Percentiles rank a stretch among this genome's conserved stretches.
phyloP scores from a whole-genome alignment of 2,797 vertebrate genomes.

The Enteromius paludinosus region DNA sequence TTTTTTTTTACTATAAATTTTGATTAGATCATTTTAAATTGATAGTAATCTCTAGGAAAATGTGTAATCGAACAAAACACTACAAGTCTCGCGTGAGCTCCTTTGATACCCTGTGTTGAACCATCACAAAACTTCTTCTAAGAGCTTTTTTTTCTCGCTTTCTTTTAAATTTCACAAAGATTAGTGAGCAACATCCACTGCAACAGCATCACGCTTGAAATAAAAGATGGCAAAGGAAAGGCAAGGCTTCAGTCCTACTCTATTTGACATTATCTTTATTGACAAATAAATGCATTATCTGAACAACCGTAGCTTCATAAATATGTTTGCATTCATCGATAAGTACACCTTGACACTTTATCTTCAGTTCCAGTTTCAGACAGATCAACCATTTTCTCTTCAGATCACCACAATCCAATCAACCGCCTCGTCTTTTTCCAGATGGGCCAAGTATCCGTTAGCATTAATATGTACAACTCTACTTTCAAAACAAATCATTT shows the following conservation, averaged over 20 bases:
- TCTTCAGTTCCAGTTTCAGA: constrained; percentile 82
- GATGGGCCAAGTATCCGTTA: constrained; percentile 69
- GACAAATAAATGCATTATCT: constrained; percentile 81
- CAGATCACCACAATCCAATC: constrained; percentile 73
- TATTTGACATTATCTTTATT: constrained; percentile 81
- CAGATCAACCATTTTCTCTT: constrained; percentile 63
- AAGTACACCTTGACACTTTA: constrained; percentile 74
- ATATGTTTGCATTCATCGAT: constrained; percentile 79
- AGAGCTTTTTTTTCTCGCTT: constrained; percentile 72
- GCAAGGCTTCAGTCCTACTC: constrained; percentile 76
- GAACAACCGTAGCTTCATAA: constrained; percentile 83
- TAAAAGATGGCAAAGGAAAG: constrained; percentile 70
- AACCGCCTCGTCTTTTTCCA: constrained; percentile 68
- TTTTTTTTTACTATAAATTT: constrained; percentile 85
- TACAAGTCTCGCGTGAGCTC: constrained; percentile 79
- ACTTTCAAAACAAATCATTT: constrained; percentile 52
- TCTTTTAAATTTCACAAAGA: constrained; percentile 68
- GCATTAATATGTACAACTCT: constrained; percentile 64
- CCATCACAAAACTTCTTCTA: constrained; percentile 77
- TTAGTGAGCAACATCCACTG: constrained; percentile 69
- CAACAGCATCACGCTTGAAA: constrained; percentile 65
- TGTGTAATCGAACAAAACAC: constrained; percentile 77
- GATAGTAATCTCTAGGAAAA: constrained; percentile 81
- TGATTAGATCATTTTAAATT: constrained; percentile 88
- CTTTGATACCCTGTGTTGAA: constrained; percentile 95